Conservation (phyloP, 2,888 invertebrate species). For the Limnephilus marmoratus region DNA sequence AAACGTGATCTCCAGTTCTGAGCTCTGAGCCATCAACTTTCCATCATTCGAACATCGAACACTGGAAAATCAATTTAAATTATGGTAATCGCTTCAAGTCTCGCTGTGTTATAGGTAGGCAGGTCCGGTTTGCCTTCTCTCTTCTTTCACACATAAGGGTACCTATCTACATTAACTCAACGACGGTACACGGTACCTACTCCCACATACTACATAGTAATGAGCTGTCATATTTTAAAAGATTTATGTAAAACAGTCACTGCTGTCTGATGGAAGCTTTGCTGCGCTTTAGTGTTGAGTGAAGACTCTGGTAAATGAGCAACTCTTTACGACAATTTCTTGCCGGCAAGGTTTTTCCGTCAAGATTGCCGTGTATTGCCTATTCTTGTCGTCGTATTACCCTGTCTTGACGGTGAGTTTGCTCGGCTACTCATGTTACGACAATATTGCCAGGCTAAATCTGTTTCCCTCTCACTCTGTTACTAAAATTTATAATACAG, state of each 20-base stretch:
- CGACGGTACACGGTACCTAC: background rate
- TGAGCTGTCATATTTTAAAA: background rate
- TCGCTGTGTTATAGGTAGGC: background rate
- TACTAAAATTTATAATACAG: too few relatives aligned
- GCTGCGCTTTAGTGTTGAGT: background rate
- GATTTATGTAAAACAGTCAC: background rate
- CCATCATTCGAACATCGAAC: background rate
- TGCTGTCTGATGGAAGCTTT: background rate
- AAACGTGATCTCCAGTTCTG: background rate
- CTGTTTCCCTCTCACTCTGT: too few relatives aligned
- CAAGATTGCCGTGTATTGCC: too few relatives aligned
- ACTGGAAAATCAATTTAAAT: conserved; percentile 27
- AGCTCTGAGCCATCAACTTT: background rate
- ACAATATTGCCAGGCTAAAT: too few relatives aligned
- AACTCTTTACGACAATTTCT: too few relatives aligned
- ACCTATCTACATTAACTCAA: background rate
- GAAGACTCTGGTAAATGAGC: too few relatives aligned
- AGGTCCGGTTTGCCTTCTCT: background rate
- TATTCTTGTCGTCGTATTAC: too few relatives aligned
- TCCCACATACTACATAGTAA: background rate
- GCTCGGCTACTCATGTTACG: too few relatives aligned
- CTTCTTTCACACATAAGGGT: background rate
- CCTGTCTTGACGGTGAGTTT: too few relatives aligned
- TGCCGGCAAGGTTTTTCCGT: too few relatives aligned
- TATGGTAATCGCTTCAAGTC: conserved; percentile 17